Percentiles rank a stretch among this genome's conserved stretches.
These are phyloP conservation scores for Meriones unguiculatus DNA, from an alignment of 2,113 vertebrate genomes.

Conservation along the genomic window DNA sequence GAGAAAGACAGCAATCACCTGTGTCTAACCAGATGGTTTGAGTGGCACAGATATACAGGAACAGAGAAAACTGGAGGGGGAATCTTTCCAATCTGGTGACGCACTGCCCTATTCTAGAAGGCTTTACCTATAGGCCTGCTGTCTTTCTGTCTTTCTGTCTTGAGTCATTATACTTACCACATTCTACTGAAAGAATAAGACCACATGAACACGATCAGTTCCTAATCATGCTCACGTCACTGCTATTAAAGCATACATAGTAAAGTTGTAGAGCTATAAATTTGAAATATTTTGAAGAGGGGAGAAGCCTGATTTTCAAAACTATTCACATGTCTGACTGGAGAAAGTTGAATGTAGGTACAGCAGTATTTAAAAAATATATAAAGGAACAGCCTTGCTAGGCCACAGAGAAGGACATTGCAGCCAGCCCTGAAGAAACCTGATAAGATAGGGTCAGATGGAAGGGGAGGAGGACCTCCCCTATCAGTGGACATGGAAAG, in stretches of 20 bases:
- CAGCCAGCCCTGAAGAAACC: no score
- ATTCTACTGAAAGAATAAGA: neutral
- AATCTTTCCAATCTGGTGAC: neutral
- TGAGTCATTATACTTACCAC: neutral
- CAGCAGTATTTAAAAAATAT: neutral
- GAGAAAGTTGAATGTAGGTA: neutral
- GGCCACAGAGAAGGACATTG: no score
- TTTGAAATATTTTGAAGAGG: neutral
- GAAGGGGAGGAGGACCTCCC: no score
- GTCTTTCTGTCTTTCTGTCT: neutral
- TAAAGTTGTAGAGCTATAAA: neutral
- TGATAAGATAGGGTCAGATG: no score
- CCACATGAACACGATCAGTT: neutral
- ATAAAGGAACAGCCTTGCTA: neutral
- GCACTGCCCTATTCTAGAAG: neutral
- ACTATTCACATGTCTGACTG: neutral
- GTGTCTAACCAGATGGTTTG: neutral
- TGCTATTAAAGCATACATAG: neutral
- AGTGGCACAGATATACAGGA: accelerated
- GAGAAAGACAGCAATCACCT: neutral
- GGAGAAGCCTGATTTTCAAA: neutral
- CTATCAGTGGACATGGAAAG: no score
- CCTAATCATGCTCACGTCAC: neutral
- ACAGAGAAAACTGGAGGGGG: neutral
- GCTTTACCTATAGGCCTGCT: neutral